Base-by-base conservation (phyloP, 2,113 vertebrate species). In the Tapirus terrestris region DNA sequence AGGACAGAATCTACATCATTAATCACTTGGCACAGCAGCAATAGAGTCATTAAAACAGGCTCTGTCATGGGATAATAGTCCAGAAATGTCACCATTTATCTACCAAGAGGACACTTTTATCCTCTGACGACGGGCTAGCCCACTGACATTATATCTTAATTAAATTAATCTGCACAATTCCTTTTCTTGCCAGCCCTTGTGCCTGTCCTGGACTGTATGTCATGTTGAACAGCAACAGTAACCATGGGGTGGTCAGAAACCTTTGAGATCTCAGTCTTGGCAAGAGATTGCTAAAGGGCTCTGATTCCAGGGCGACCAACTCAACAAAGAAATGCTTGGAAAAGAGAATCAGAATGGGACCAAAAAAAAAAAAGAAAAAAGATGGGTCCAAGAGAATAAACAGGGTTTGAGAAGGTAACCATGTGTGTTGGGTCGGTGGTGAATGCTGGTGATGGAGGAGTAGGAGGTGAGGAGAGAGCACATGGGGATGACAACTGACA, bases 81-180 rank as follows among this genome's bases (percentile, higher is more conserved):
- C 97, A 93, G 96, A 98, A 98, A 97, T 84, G 97, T 87, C 98
- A 98, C 97, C 97, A 96, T 98, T 98, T 98, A 97, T 98, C 98
- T 97, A 92, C 97, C 6, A 97, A 90, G 96, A 98, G 82, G 84
- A 98, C 75, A 97, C 98, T 97, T 97, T 97, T 98, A 97, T 98
- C 98, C 27, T 45, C 73, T 91, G 97, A 97, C 96, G 97, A 95
- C 67, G 60, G 96, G 98, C 96, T 94, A 97, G 89, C 96, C 96
- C 95, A 87, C 95, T 43, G 96, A 98, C 95, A 96, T 96, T 97
- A 12, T 84, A 97, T 98, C 96, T 98, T 98, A 98, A 98, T 98
- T 98, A 98, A 98, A 97, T 98, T 97, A 93, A 97, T 98, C 97
- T 93, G 93, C 94, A 72, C 60, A 67, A 91, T 89, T 94, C 63